These are phyloP conservation scores for Hyperoplus immaculatus DNA, from an alignment of 2,797 vertebrate genomes.

Conservation along the genomic window DNA sequence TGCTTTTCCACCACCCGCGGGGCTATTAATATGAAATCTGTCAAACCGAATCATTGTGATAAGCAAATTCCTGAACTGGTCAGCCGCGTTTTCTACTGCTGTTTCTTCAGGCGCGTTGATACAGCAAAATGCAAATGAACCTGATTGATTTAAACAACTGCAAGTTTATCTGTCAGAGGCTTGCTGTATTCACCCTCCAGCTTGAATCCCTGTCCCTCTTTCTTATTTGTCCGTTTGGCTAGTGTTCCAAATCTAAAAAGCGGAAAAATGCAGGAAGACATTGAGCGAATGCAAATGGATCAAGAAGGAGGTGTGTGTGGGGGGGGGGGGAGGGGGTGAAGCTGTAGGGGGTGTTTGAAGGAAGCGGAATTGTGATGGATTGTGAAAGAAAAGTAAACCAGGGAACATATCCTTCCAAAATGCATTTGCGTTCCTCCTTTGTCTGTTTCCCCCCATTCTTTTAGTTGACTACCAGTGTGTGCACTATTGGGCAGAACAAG, in stretches of 20 bases:
- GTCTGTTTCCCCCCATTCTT: slow-evolving; percentile 24
- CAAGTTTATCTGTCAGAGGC: background rate
- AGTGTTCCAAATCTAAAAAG: slow-evolving; percentile 15
- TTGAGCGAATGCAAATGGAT: slow-evolving; percentile 37
- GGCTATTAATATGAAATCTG: slow-evolving; percentile 65
- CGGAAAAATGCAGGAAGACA: slow-evolving; percentile 7
- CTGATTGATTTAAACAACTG: slow-evolving; percentile 34
- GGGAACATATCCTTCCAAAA: slow-evolving; percentile 50
- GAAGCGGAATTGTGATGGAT: slow-evolving; percentile 34
- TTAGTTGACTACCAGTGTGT: slow-evolving; percentile 59
- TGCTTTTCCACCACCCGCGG: slow-evolving; percentile 52
- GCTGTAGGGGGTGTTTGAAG: slow-evolving; percentile 34
- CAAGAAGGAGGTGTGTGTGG: slow-evolving; percentile 4
- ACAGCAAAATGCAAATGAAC: slow-evolving; percentile 60
- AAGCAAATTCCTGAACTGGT: slow-evolving; percentile 61
- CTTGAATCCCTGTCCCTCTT: background rate
- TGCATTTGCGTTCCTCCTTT: slow-evolving; percentile 26
- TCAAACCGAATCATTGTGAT: slow-evolving; percentile 58
- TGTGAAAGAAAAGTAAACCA: slow-evolving; percentile 44
- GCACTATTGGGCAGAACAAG: slow-evolving; percentile 22
- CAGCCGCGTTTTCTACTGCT: slow-evolving; percentile 35
- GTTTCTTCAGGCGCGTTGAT: slow-evolving; percentile 35
- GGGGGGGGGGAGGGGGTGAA: slow-evolving; percentile 7
- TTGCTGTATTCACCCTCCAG: slow-evolving; percentile 14
- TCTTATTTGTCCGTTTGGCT: slow-evolving; percentile 32